These are phyloP conservation scores for Peromyscus maniculatus DNA, from an alignment of 2,113 vertebrate species.

Conservation along the genomic window DNA sequence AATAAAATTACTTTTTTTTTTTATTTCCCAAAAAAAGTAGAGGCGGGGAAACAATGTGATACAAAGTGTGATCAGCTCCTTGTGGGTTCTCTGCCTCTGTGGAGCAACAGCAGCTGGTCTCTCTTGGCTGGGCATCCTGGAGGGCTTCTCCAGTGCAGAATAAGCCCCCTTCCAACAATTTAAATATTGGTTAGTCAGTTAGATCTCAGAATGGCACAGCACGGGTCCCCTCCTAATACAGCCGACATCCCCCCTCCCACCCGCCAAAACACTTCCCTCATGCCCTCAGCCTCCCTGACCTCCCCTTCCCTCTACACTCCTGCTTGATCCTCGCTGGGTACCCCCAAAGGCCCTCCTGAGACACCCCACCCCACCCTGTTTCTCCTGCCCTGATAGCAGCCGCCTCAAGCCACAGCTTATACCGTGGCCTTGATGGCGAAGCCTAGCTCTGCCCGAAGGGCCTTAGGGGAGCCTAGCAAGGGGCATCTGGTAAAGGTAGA, in stretches of 20 bases:
- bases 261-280: background rate
- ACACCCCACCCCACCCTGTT: background rate
- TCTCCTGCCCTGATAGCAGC: background rate
- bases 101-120: background rate
- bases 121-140: background rate
- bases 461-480: background rate
- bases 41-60: slow-evolving; percentile 9
- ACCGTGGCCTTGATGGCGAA: background rate
- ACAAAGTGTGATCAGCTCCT: slow-evolving; percentile 62
- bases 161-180: background rate
- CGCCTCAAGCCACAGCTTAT: background rate
- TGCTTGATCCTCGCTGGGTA: background rate
- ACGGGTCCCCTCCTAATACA: background rate
- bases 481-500: background rate
- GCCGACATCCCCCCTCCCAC: background rate
- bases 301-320: background rate
- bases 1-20: slow-evolving; percentile 74
- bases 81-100: background rate
- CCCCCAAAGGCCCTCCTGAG: background rate
- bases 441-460: background rate
- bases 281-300: background rate
- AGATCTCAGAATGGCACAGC: background rate
- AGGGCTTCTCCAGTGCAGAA: background rate
- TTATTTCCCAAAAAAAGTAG: slow-evolving; percentile 72
- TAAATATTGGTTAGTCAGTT: slow-evolving; percentile 69